Evolutionary conservation across 2,888 invertebrate genomes (phyloP), one percentile per base, ranked within the genome.

Genomic region (Eupithecia dodoneata): DNA sequence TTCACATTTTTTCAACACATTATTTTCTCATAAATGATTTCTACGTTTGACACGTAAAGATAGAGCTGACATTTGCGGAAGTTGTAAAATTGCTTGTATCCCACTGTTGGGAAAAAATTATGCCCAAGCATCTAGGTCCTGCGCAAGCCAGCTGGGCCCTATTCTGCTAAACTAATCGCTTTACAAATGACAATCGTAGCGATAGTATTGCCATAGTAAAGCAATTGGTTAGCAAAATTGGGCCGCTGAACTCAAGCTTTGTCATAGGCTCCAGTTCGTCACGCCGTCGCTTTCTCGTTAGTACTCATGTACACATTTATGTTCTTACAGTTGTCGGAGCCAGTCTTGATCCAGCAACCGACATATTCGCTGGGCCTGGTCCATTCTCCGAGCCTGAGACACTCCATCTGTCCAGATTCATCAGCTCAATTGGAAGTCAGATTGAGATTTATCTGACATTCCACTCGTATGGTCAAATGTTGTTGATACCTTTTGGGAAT

Each of bases 351-450:
- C 95, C 97, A 0, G 96, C 97, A 82, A 85, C 95, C 0, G 96
- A 97, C 4, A 96, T 91, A 0, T 98, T 95, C 86, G 96, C 96
- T 13, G 98, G 98, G 10, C 92, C 94, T 0, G 88, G 87, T 0
- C 95, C 97, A 0, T 97, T 97, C 87, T 98, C 98, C 0, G 98
- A 98, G 86, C 91, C 95, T 0, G 97, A 97, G 87, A 96, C 96
- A 0, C 90, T 91, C 75, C 85, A 95, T 0, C 83, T 97, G 6
- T 94, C 96, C 0, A 82, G 94, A 0, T 97, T 94, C 85, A 93
- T 97, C 30, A 83, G 83, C 0, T 87, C 94, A 0, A 84, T 97
- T 75, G 89, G 93, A 15, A 89, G 92, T 18, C 89, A 94, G 71
- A 91, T 97, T 30, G 95, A 96, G 55, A 89, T 96, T 59, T 98